Base-by-base conservation (phyloP, 2,113 vertebrate genomes). In the Oreotrochilus melanogaster region DNA sequence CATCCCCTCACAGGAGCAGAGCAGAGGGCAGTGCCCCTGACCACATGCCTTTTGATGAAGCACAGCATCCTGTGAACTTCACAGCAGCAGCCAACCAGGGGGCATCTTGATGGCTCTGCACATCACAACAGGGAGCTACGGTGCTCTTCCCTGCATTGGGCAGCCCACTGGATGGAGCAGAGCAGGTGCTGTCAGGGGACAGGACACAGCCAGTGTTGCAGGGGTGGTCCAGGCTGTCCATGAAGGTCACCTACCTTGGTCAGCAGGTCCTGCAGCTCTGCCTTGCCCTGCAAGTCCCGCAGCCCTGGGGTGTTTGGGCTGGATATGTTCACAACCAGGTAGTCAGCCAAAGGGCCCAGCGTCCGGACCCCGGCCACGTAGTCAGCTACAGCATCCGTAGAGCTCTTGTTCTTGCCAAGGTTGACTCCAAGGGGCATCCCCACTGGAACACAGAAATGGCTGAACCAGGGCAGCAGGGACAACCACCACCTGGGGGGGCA, bases 241-340 rank as follows among this genome's bases (percentile, higher is more conserved):
- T 3, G 11, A 30, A 33, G 5, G 15, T 54, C 37, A 62, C 97
- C n/a, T 95, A 99, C 99, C 98, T 97, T 98, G 56, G 93, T 93
- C 85, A 99, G 97, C 78, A 99, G 98, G 60, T 97, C 91, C 70
- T 33, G 97, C 92, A 99, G 98, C 86, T 99, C 97, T 13, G 97
- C 94, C 93, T 98, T 99, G 51, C 98, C 98, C 97, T 99, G 99
- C 76, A 99, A 97, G 57, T 97, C 96, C 75, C 99, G 97, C 48
- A 99, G 98, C 62, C 99, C 99, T 1, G 98, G 98, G 0, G 99
- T 99, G 95, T 99, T 99, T 0, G 99, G 99, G 94, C 99, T 99
- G 98, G 99, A 99, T 92, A 99, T 98, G 0, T 99, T 99, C 43
- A 99, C 98, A 24, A 99, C 99, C 90, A 99, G 95, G 94, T 99